Base-by-base conservation (phyloP, 1,140 invertebrate species). In the Hypsibius dujardini region DNA sequence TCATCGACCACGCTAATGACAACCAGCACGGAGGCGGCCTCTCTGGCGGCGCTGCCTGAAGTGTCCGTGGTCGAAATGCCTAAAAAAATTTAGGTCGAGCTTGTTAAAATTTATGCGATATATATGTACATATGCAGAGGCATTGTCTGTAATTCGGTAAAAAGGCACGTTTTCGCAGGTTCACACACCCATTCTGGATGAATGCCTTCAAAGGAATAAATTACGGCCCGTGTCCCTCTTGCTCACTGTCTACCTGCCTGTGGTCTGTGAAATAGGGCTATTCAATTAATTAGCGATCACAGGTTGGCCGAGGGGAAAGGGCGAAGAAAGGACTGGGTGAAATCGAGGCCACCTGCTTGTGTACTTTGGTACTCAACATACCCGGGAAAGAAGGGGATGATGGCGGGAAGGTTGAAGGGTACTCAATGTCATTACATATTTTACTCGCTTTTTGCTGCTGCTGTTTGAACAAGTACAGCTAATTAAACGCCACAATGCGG, bases 1-100 rank as follows among this genome's bases (percentile, higher is more conserved):
- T 88, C 85, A 79, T 95, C 91, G 56, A 81, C 80, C 1, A 93
- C 84, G 15, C 78, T 80, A 47, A 95, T 87, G 28, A 28, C 28
- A 28, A 28, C 28, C 28, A 28, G 28, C 28, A 28, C 28, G 28
- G 28, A 28, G 28, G 28, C 28, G 28, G 28, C 28, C 28, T 0
- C 87, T 67, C 3, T 90, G 2, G 94, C 79, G 79, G 90, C 90
- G 0, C 89, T 87, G 1, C 59, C 50, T 46, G 71, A 14, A 7
- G 45, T 72, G 45, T 73, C 70, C 14, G 47, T 46, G 45, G 28
- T 28, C 28, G 59, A 74, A 70, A 46, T 47, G 45, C 46, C 70
- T 60, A 70, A 60, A 60, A 42, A 42, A 15, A 47, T 42, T 2
- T 40, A 70, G 70, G 56, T 70, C 46, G 70, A 70, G 46, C 1